phyloP scores from a whole-genome alignment of 2,113 vertebrate species.

The Reinhardtius hippoglossoides region DNA sequence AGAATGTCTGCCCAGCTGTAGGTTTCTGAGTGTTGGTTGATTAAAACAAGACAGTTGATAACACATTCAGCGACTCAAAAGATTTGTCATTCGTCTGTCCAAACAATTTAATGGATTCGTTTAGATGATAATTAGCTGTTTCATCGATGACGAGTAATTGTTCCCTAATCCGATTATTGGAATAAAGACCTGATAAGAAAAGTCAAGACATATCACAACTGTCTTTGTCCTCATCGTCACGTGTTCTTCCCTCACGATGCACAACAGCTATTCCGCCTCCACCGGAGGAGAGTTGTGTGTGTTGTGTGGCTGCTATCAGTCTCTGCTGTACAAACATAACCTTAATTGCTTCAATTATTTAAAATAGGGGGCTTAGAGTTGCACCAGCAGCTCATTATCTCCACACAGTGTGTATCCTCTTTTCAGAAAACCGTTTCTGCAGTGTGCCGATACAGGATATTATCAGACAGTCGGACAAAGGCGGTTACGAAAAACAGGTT shows the following conservation, averaged over 20 bases:
- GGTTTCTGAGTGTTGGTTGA: neutral
- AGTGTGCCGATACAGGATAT: neutral
- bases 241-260: neutral
- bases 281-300: neutral
- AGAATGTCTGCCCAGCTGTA: too few relatives aligned
- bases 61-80: too few relatives aligned
- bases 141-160: neutral
- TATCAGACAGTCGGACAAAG: constrained; percentile 1
- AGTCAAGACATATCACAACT: too few relatives aligned
- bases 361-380: neutral
- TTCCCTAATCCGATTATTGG: neutral
- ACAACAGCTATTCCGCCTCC: neutral
- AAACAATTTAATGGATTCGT: neutral
- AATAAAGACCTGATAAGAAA: neutral
- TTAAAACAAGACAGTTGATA: neutral
- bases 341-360: constrained; percentile 5
- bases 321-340: neutral
- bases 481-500: neutral
- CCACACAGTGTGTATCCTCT: neutral
- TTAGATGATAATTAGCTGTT: neutral
- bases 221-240: too few relatives aligned
- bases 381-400: constrained; percentile 1
- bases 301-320: neutral
- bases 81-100: neutral
- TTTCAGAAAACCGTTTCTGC: neutral